Base-by-base conservation (phyloP, 2,797 vertebrate species). In the Thamnophis elegans region DNA sequence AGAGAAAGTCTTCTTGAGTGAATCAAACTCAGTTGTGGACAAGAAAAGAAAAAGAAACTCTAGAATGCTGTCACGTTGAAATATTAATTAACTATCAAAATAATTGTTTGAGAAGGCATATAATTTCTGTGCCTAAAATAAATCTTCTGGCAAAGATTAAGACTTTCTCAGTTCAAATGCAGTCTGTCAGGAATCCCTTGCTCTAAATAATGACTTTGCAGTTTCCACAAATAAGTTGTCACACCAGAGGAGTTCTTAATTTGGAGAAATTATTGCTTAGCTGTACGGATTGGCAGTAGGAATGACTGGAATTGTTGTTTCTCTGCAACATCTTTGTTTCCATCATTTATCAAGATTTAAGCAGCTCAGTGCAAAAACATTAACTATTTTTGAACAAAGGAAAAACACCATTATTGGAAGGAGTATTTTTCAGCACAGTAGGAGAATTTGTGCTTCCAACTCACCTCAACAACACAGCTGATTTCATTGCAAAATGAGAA, bases 381-480 rank as follows among this genome's bases (percentile, higher is more conserved):
- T 59, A 90, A 86, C 26, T 86, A 22, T 58, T 87, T 51, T 32
- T 90, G 59, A 90, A 42, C 28, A 87, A 87, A 92, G 82, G 47
- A 51, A 68, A 92, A 86, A 90, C 78, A 55, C n/a, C 65, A 82
- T 87, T 47, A 90, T 22, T 53, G 13, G 85, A 58, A 78, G 20
- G 36, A 32, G 26, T 92, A 90, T 92, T 92, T 92, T 92, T 87
- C 85, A 53, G 51, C 92, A 92, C 89, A 73, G 54, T 53, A 87
- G 36, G 89, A 59, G 53, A 90, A 28, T 32, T 87, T 90, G 60
- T 92, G 54, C 20, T 92, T 92, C 11, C 47, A 42, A 9, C 22
- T 32, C 47, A 58, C 32, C 47, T 28, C 42, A 4, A 59, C 85
- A 92, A 85, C 20, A n/a, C 20, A 20, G 58, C 56, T 32, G 62